Evolutionary conservation across 2,797 vertebrate species (phyloP).

Genomic region (Glyptemys insculpta): DNA sequence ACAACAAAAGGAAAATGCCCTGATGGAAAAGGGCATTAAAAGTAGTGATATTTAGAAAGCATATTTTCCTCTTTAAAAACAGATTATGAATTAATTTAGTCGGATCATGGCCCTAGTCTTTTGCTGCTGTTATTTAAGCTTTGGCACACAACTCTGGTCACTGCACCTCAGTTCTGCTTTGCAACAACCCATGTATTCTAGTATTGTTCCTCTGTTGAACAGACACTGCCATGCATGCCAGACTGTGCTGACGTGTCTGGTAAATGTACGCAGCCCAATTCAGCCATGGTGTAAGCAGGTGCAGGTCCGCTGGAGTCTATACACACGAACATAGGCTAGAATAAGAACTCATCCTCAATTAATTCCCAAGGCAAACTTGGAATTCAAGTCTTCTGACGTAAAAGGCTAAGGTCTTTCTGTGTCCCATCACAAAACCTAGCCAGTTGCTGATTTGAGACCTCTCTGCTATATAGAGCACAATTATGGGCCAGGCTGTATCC

Average conservation of each 20-base stretch:
- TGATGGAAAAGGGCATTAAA: constrained; percentile 50
- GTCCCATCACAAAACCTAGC: background rate
- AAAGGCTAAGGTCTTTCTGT: background rate
- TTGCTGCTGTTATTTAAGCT: constrained; percentile 33
- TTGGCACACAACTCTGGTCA: background rate
- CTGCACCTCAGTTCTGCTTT: constrained; percentile 7
- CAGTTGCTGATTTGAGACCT: background rate
- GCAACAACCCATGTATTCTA: constrained; percentile 27
- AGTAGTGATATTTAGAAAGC: background rate
- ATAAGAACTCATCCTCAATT: background rate
- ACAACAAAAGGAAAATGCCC: constrained; percentile 65
- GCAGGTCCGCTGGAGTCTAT: constrained; percentile 6
- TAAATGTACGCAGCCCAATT: constrained; percentile 47
- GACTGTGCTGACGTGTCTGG: background rate
- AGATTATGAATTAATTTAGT: constrained; percentile 4
- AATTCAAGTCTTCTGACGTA: constrained; percentile 11
- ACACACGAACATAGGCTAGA: background rate
- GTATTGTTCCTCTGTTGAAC: background rate
- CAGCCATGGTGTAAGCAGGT: background rate
- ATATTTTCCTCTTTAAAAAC: background rate
- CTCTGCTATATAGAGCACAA: background rate
- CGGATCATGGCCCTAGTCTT: background rate
- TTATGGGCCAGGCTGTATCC: background rate
- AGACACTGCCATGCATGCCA: constrained; percentile 27
- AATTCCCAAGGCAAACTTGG: background rate